These are phyloP conservation scores for Subacronicta megacephala DNA, from an alignment of 2,888 invertebrate species.

Conservation along the genomic window DNA sequence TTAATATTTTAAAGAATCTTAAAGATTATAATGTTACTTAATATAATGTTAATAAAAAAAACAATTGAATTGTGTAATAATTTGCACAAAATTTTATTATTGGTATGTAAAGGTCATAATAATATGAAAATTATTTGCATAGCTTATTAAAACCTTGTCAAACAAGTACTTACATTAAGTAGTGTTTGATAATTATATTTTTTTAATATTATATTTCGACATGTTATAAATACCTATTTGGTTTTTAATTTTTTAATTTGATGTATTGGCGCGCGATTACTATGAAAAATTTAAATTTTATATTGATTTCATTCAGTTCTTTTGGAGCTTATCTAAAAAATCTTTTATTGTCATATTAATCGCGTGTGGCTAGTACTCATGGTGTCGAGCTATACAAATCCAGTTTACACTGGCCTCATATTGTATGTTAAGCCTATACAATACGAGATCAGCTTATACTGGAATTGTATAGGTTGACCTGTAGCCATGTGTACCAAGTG, in stretches of 20 bases:
- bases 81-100: conserved; percentile 69
- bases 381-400: no score
- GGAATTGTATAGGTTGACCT: no score
- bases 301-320: not conserved
- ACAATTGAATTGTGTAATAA: conserved; percentile 59
- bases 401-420: no score
- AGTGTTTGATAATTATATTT: conserved; percentile 62
- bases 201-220: conserved; percentile 38
- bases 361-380: no score
- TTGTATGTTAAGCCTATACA: no score
- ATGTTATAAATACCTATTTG: conserved; percentile 22
- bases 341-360: not conserved
- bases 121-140: conserved; percentile 49
- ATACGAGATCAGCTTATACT: no score
- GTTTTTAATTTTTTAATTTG: conserved; percentile 3
- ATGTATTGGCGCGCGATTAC: conserved; percentile 23
- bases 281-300: not conserved
- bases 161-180: conserved; percentile 74
- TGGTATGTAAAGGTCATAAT: conserved; percentile 36
- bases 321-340: not conserved
- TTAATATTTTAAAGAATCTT: conserved; percentile 54
- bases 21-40: conserved; percentile 65
- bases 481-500: conserved; percentile 54
- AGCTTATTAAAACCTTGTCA: conserved; percentile 59
- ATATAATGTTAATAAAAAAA: conserved; percentile 56